These are phyloP conservation scores for Cynoglossus semilaevis DNA, from an alignment of 2,113 vertebrate species.

Conservation along the genomic window DNA sequence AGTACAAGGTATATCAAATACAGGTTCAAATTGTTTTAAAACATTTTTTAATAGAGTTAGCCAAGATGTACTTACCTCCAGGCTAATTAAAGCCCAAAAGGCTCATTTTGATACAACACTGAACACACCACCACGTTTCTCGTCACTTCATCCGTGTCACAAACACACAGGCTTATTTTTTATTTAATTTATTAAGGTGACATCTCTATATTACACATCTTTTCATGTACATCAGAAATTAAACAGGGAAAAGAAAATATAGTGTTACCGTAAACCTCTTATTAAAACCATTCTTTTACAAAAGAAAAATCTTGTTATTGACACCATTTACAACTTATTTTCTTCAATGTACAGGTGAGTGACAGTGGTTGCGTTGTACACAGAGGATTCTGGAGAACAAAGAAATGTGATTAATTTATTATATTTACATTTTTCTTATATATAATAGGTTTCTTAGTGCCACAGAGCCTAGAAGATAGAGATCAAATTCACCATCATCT, in stretches of 20 bases:
- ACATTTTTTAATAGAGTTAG: too few species aligned
- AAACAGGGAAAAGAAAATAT: constrained; percentile 65
- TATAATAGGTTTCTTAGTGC: constrained; percentile 31
- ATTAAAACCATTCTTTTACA: constrained; percentile 68
- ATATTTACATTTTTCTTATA: constrained; percentile 46
- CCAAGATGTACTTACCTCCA: too few species aligned
- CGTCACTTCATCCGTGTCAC: background rate
- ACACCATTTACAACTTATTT: constrained; percentile 73
- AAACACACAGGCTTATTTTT: constrained; percentile 12
- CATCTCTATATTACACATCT: constrained; percentile 64
- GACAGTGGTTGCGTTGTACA: constrained; percentile 54
- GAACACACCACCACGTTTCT: background rate
- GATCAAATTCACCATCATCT: constrained; percentile 3
- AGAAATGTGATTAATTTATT: constrained; percentile 19
- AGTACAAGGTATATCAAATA: too few species aligned
- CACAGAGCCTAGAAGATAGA: constrained; percentile 12
- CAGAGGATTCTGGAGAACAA: constrained; percentile 27
- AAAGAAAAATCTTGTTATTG: constrained; percentile 72
- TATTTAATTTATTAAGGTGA: constrained; percentile 72
- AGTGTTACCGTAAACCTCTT: constrained; percentile 68
- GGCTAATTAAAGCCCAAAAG: too few species aligned
- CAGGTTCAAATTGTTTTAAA: too few species aligned
- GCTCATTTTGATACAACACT: too few species aligned
- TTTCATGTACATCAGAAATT: constrained; percentile 67
- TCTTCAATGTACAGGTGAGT: constrained; percentile 63